These are phyloP conservation scores for Anseranas semipalmata DNA, from an alignment of 2,113 vertebrate species.

Conservation along the genomic window DNA sequence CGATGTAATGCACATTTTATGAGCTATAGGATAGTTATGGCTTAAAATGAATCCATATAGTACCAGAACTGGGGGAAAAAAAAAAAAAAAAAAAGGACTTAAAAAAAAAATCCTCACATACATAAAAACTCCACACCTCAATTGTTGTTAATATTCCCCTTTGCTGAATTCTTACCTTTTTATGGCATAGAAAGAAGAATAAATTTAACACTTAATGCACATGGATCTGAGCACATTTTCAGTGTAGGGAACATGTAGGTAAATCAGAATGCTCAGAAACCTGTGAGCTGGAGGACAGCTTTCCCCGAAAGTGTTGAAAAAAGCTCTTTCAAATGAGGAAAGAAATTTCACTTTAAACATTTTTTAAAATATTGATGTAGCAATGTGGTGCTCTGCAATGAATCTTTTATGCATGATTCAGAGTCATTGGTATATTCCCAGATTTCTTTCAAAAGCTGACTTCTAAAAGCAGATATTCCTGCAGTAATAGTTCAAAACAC, in stretches of 20 bases:
- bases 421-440: background rate
- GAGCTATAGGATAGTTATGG: background rate
- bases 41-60: background rate
- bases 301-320: background rate
- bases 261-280: conserved; percentile 9
- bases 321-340: conserved; percentile 6
- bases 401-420: background rate
- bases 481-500: background rate
- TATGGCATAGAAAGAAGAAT: background rate
- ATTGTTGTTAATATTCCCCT: background rate
- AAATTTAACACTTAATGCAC: background rate
- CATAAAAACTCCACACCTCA: background rate
- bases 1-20: background rate
- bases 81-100: background rate
- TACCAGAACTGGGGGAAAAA: background rate
- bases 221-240: background rate
- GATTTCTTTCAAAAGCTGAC: background rate
- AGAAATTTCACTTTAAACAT: conserved; percentile 2
- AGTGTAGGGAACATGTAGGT: background rate
- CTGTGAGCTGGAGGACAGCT: background rate
- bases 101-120: background rate
- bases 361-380: background rate
- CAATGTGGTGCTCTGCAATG: background rate
- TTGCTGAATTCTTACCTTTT: conserved; percentile 20
- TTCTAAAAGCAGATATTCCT: background rate